Percentiles rank a stretch among this genome's conserved stretches.
Conservation (phyloP, 2,113 vertebrate genomes). For the Oenanthe oenanthe region DNA sequence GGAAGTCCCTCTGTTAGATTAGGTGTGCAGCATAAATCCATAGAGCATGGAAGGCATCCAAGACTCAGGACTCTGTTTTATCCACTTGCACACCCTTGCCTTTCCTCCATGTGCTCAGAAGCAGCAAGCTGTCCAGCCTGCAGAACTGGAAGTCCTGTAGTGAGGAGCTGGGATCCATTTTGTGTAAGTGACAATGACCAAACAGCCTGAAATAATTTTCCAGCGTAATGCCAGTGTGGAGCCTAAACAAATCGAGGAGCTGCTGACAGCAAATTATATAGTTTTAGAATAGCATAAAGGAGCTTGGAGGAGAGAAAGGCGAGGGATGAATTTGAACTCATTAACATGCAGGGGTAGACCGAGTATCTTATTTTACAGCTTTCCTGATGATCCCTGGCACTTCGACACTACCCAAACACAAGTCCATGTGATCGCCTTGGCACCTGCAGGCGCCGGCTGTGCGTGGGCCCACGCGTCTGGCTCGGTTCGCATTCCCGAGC, state of each 20-base stretch:
- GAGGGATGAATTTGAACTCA: neutral
- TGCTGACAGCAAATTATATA: conserved; percentile 13
- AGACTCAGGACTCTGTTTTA: neutral
- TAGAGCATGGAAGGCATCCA: neutral
- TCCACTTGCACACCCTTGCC: neutral
- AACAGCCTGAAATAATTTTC: conserved; percentile 39
- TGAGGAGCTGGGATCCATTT: neutral
- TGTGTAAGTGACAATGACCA: neutral
- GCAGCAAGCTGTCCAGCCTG: neutral
- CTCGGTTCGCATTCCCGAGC: neutral
- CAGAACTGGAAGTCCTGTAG: neutral
- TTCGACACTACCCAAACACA: neutral
- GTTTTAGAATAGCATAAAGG: conserved; percentile 9
- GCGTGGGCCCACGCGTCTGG: neutral
- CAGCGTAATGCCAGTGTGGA: neutral
- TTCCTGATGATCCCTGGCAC: neutral
- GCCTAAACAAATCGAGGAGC: neutral
- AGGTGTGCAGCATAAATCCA: neutral
- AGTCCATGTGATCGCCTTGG: neutral
- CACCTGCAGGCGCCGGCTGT: neutral
- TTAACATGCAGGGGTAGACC: neutral
- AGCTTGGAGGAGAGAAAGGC: neutral
- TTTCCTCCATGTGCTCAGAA: neutral
- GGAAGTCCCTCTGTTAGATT: neutral
- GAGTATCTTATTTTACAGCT: neutral